Base-by-base conservation (phyloP, 35 echinoderm and acorn worm species). In the Lytechinus variegatus region DNA sequence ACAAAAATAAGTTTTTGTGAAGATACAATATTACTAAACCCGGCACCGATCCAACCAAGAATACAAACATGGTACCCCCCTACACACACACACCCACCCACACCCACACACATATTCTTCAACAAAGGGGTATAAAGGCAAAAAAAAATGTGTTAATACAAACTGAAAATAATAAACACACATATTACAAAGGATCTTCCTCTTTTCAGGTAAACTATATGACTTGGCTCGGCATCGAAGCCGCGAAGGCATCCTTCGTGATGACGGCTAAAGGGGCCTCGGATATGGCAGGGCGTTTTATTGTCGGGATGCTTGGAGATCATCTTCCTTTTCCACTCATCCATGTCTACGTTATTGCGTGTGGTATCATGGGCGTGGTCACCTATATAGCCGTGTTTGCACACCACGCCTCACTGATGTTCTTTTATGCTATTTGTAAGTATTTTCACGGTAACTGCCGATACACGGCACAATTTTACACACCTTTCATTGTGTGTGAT, bases 381-480 rank as follows among this genome's bases (percentile, higher is more conserved):
- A 99, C 98, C 4, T 97, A 97, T 61, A 52, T 98, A 8, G 94
- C 79, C 54, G 94, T 95, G n/a, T 99, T 98, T 96, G 98, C 96
- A 8, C 86, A 86, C 5, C 94, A 94, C 55, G 96, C 97, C 54
- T 94, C 94, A 10, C 86, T 94, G 87, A 96, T 98, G 97, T 92
- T 97, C 51, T 97, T 99, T 56, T 99, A 99, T 95, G 98, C 98
- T 19, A 27, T 96, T 27, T 96, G 98, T 99, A 96, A 97, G 98
- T 98, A 90, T 24, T 28, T n/a, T n/a, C n/a, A n/a, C n/a, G n/a
- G n/a, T n/a, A n/a, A n/a, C n/a, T n/a, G n/a, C n/a, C n/a, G n/a
- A n/a, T n/a, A n/a, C n/a, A n/a, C n/a, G n/a, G n/a, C n/a, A n/a
- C n/a, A n/a, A n/a, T n/a, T n/a, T n/a, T n/a, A n/a, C n/a, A n/a